A percentile compares a stretch with the other conserved stretches of the same genome.
Evolutionary conservation across 1,140 invertebrate species (phyloP).

Genomic region (Ditylenchus dipsaci): DNA sequence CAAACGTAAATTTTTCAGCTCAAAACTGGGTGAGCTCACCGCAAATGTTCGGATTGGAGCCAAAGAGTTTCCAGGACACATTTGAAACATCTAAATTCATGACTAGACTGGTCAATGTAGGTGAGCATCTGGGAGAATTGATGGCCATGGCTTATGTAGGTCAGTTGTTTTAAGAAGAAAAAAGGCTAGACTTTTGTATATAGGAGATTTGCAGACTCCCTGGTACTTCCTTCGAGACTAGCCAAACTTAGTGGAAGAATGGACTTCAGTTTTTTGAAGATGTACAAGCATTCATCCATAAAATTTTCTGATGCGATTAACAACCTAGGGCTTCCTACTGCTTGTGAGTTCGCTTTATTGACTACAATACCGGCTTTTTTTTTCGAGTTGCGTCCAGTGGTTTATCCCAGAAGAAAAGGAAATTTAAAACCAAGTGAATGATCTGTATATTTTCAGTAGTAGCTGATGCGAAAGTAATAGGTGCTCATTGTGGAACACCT

Average conservation of each 20-base stretch:
- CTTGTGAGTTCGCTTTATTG: background rate
- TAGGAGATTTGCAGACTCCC: background rate
- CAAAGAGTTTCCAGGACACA: background rate
- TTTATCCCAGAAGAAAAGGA: too few relatives aligned
- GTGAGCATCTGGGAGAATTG: background rate
- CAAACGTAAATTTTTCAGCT: background rate
- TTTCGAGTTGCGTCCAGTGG: too few relatives aligned
- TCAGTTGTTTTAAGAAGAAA: background rate
- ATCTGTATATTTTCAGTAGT: too few relatives aligned
- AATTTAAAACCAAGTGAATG: too few relatives aligned
- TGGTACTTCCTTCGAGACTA: background rate
- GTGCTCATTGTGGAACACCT: too few relatives aligned
- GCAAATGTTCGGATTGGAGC: background rate
- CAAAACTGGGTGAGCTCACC: background rate
- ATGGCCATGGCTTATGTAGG: background rate
- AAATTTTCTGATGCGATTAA: background rate
- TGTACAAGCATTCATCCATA: background rate
- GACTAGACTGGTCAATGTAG: background rate
- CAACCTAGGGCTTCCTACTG: background rate
- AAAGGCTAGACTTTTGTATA: too few relatives aligned
- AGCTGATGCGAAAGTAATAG: too few relatives aligned
- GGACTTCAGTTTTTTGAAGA: background rate
- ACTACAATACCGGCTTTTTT: too few relatives aligned
- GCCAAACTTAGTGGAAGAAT: background rate
- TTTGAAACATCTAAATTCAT: background rate